Conservation (phyloP, 1,140 invertebrate species). For the Drosophila sechellia region DNA sequence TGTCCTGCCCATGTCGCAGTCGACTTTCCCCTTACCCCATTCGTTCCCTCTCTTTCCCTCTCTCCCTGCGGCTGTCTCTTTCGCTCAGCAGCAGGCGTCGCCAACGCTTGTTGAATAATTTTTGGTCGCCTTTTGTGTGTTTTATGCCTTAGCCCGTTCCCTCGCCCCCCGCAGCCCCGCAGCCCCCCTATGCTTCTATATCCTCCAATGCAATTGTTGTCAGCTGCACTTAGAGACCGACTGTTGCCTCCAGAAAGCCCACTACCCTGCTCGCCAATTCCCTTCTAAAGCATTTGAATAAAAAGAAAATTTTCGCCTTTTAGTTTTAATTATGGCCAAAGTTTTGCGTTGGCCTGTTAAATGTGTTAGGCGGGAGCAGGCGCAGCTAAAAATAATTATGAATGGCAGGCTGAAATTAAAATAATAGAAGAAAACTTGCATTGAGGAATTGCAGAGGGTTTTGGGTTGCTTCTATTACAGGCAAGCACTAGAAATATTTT, state of each 20-base stretch:
- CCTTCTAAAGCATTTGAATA: conserved; percentile 40
- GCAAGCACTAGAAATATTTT: background rate
- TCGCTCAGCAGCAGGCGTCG: conserved; percentile 52
- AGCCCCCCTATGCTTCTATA: conserved; percentile 13
- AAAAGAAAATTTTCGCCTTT: conserved; percentile 70
- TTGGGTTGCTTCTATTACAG: background rate
- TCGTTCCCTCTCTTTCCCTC: background rate
- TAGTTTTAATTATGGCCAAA: conserved; percentile 74
- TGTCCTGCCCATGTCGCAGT: conserved; percentile 47
- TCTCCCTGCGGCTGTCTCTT: conserved; percentile 14
- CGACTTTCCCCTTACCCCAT: background rate
- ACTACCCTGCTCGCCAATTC: background rate
- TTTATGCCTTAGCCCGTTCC: conserved; percentile 29
- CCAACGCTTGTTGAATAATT: conserved; percentile 68
- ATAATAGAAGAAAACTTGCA: conserved; percentile 38
- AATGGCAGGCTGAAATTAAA: conserved; percentile 51
- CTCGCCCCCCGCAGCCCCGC: background rate
- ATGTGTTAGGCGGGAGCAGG: conserved; percentile 61
- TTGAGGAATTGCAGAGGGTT: background rate
- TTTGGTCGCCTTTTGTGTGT: conserved; percentile 69
- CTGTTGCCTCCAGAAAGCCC: conserved; percentile 36
- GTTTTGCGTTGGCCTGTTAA: conserved; percentile 65
- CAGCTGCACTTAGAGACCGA: conserved; percentile 72
- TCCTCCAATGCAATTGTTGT: conserved; percentile 68
- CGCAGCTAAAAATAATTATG: conserved; percentile 61